Base-by-base conservation (phyloP, 2,113 vertebrate genomes). In the Ammodramus savannarum region DNA sequence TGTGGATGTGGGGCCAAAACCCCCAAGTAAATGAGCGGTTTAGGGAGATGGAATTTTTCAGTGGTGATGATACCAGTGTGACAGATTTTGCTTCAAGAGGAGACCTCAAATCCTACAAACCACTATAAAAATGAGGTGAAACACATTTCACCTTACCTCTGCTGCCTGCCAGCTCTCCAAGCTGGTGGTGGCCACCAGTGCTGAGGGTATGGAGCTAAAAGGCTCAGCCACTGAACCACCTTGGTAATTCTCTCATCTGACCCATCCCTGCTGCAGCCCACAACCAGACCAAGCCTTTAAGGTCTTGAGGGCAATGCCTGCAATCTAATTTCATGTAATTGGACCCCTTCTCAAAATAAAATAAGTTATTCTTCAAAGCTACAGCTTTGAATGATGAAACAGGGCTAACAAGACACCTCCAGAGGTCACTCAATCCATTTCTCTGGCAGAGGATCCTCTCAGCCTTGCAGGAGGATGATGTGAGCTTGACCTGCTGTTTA, bases 1-100 rank as follows among this genome's bases (percentile, higher is more conserved):
- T 26, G 27, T 22, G 29, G 48, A 31, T 17, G 4, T 27, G 71
- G 62, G 46, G 21, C 44, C 63, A 76, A 73, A 91, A 74, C 10
- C 41, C 25, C 10, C 1, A 57, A 71, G 15, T 20, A 13, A 85
- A 48, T 1, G 4, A 79, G 29, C 5, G 13, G 38, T 63, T 73
- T 22, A 44, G 7, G 3, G 49, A 49, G 1, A 41, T 0, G 3
- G 17, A 19, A 5, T 36, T 78, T 52, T 63, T n/a, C 44, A 62
- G 1, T 18, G 76, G 23, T 36, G 44, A 29, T 10, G 7, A 1
- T 20, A n/a, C 2, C 51, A 49, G 34, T 43, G 52, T 8, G 31
- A 58, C 36, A 80, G 48, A 55, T 5, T 27, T 23, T 3, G 0
- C 41, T 36, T 58, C 38, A 12, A 85, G n/a, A 74, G 19, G 5